These are phyloP conservation scores for Malurus leucopterus DNA, from an alignment of 2,797 vertebrate species.

Conservation along the genomic window DNA sequence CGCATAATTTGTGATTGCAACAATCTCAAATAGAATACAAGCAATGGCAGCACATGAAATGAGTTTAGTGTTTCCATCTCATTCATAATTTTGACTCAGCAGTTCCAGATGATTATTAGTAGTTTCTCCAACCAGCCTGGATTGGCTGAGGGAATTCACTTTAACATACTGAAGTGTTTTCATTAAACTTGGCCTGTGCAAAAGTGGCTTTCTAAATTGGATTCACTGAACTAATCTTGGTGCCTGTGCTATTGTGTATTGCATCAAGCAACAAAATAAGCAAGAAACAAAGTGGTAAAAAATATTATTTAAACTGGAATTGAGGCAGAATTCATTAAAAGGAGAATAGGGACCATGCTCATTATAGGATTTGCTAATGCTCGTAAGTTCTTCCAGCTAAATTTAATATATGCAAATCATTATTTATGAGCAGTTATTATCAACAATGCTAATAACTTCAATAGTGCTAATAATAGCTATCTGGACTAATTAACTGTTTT, in stretches of 20 bases:
- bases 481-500: slow-evolving; percentile 24
- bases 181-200: not conserved
- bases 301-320: slow-evolving; percentile 29
- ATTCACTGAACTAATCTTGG: not conserved
- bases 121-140: not conserved
- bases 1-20: slow-evolving; percentile 43
- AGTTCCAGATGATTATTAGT: slow-evolving; percentile 30
- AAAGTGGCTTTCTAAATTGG: slow-evolving; percentile 12
- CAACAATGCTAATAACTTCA: slow-evolving; percentile 25
- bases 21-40: not conserved
- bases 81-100: slow-evolving; percentile 50
- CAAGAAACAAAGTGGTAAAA: slow-evolving; percentile 19
- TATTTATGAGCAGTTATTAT: slow-evolving; percentile 36
- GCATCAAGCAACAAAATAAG: slow-evolving; percentile 18
- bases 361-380: slow-evolving; percentile 26
- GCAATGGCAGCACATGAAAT: not conserved
- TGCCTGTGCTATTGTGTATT: not conserved
- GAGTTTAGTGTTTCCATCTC: not conserved
- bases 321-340: slow-evolving; percentile 26
- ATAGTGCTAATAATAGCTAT: slow-evolving; percentile 3
- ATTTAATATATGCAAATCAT: slow-evolving; percentile 29
- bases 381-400: slow-evolving; percentile 4
- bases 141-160: not conserved
- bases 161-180: not conserved
- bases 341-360: not conserved